Conservation (phyloP, 2,888 invertebrate species). For the Epistrophe eligans region DNA sequence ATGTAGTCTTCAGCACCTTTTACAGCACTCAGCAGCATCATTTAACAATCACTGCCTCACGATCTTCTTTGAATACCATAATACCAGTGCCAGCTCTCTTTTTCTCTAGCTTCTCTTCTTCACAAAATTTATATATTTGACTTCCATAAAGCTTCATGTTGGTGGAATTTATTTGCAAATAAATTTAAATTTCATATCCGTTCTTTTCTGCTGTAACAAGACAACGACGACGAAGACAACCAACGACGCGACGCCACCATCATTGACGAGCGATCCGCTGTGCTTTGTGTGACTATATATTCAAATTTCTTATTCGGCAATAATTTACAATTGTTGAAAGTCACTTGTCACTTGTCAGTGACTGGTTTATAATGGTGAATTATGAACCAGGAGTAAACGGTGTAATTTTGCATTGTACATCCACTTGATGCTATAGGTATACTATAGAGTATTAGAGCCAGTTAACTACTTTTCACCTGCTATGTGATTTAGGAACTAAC, state of each 20-base stretch:
- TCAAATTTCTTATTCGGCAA: conserved; percentile 68
- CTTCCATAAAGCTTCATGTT: conserved; percentile 31
- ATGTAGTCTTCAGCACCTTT: conserved; percentile 74
- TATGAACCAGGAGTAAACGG: conserved; percentile 67
- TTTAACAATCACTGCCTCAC: conserved; percentile 65
- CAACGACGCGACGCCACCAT: background rate
- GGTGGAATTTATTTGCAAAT: conserved; percentile 71
- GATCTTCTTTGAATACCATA: conserved; percentile 37
- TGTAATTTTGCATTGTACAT: conserved; percentile 40
- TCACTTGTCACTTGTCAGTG: conserved; percentile 75
- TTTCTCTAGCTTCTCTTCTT: conserved; percentile 1
- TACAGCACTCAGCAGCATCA: conserved; percentile 72
- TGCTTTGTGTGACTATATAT: conserved; percentile 26
- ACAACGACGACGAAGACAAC: background rate
- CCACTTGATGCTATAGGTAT: background rate
- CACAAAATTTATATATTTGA: background rate
- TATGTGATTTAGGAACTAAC: conserved; percentile 23
- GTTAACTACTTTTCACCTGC: background rate
- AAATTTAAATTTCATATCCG: conserved; percentile 74
- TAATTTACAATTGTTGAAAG: conserved; percentile 74
- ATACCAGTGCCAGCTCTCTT: background rate
- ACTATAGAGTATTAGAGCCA: too few relatives aligned
- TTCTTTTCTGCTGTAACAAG: conserved; percentile 10
- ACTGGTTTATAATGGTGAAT: conserved; percentile 75
- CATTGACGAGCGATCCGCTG: conserved; percentile 10